Evolutionary conservation across 2,797 vertebrate genomes (phyloP), one percentile per base, ranked within the genome.

Genomic region (Lophura swinhoii): DNA sequence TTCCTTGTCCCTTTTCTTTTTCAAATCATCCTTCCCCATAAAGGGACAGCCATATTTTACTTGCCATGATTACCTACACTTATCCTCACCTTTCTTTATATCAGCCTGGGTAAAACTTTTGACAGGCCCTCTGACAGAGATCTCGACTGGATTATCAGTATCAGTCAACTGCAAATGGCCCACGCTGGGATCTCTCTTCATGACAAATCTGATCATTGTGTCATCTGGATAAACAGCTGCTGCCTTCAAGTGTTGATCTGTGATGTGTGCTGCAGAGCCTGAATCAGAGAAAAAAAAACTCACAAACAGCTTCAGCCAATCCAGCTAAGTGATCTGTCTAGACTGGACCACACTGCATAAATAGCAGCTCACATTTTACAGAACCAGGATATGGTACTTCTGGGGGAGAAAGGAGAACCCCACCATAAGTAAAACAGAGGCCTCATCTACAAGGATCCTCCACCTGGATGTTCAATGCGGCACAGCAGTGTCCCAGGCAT

Each of bases 91-190:
- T 99, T 98, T 98, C 97, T 98, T 98, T 94, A 99, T 93, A 55
- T 99, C 98, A 5, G 98, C 98, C 97, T 99, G 99, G 6, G 98
- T 99, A 97, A 99, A 99, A 94, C 98, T 99, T 88, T 78, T 97
- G 71, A 98, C 24, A 2, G 98, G 98, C 71, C 99, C 99, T 90
- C 97, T 97, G 15, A 97, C 96, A 3, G 99, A 99, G 82, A 99
- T 94, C 48, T 91, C 98, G 48, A 98, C 96, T 58, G 90, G 87
- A 15, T 66, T 93, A 77, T 94, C 97, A 12, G 6, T 93, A 56
- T 81, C 94, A 70, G 95, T 96, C 90, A 99, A 95, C 96, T 98
- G 98, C 28, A 99, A 96, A 33, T 43, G 97, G 4, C 99, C 99
- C 4, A 86, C 46, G 1, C 95, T 96, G 4, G 97, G 98, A 83